Evolutionary conservation across 2,888 invertebrate genomes (phyloP).

Genomic region (Phengaris arion): DNA sequence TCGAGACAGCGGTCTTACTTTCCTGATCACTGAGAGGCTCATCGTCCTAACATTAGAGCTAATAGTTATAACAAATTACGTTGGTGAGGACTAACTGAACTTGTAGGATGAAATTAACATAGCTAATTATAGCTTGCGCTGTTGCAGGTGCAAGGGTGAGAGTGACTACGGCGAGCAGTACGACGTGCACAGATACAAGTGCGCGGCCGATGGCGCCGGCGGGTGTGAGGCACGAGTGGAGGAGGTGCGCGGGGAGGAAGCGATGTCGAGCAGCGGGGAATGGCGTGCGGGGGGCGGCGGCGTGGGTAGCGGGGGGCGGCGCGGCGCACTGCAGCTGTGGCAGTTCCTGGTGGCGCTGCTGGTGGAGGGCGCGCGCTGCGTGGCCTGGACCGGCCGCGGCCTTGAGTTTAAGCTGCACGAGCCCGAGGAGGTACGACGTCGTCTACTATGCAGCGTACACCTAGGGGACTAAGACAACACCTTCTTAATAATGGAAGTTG

Average conservation of each 20-base stretch:
- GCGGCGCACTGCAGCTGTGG: constrained; percentile 95
- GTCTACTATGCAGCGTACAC: too few relatives aligned
- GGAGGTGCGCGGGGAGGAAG: constrained; percentile 57
- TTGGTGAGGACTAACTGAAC: too few relatives aligned
- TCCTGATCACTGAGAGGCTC: too few relatives aligned
- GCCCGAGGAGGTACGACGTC: constrained; percentile 87
- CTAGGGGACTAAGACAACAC: too few relatives aligned
- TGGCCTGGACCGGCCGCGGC: constrained; percentile 96
- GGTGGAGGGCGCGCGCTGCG: constrained; percentile 89
- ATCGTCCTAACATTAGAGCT: too few relatives aligned
- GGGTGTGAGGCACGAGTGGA: constrained; percentile 45
- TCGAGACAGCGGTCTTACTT: too few relatives aligned
- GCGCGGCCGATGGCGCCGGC: constrained; percentile 41
- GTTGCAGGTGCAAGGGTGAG: constrained; percentile 60
- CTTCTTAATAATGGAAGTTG: too few relatives aligned
- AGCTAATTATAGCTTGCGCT: neutral
- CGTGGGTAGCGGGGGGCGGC: constrained; percentile 68
- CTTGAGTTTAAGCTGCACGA: constrained; percentile 97
- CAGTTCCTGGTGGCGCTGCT: constrained; percentile 91
- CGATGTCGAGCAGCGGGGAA: constrained; percentile 57
- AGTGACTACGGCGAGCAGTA: constrained; percentile 55
- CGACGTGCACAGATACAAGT: constrained; percentile 48
- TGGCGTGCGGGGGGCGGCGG: constrained; percentile 62
- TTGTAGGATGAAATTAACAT: too few relatives aligned
- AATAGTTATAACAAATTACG: too few relatives aligned